Evolutionary conservation across 2,113 vertebrate species (phyloP), one percentile per base, ranked within the genome.

Genomic region (Psettodes erumei): DNA sequence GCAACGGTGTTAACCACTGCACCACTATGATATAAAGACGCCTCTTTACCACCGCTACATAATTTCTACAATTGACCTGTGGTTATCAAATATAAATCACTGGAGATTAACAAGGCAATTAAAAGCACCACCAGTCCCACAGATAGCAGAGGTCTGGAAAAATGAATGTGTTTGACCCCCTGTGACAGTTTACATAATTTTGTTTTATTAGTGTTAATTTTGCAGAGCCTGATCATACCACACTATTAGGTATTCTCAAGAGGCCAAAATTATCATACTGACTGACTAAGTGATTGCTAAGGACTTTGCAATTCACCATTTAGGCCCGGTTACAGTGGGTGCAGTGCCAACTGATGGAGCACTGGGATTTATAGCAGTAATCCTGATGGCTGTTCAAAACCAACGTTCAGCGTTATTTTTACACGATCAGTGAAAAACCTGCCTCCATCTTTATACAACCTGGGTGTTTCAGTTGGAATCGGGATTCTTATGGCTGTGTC

Each of bases 21-120:
- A n/a, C n/a, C n/a, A n/a, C n/a, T n/a, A n/a, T n/a, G n/a, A n/a
- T n/a, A n/a, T n/a, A n/a, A n/a, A n/a, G n/a, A n/a, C n/a, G 0
- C 2, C 3, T 40, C n/a, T 8, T 38, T 37, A 8, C 30, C 28
- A 42, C 21, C 48, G 0, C 27, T 9, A 6, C 33, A 32, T 4
- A 30, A 38, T 32, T 42, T 4, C 16, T 28, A 5, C 27, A 50
- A 38, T 2, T 5, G 0, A 27, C 12, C 13, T n/a, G n/a, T 12
- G 21, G 27, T 19, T 16, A 45, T 53, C 35, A 51, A 32, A 54
- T 25, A 25, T 19, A 8, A 19, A 42, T 35, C 19, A 47, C 18
- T 56, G 13, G 9, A 55, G 32, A 63, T 68, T 55, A 75, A 63
- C 58, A 50, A 58, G 50, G 19, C 42, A 63, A 61, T 59, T 45